phyloP scores from a whole-genome alignment of 1,140 invertebrate genomes.

The Phymorhynchus buccinoides region DNA sequence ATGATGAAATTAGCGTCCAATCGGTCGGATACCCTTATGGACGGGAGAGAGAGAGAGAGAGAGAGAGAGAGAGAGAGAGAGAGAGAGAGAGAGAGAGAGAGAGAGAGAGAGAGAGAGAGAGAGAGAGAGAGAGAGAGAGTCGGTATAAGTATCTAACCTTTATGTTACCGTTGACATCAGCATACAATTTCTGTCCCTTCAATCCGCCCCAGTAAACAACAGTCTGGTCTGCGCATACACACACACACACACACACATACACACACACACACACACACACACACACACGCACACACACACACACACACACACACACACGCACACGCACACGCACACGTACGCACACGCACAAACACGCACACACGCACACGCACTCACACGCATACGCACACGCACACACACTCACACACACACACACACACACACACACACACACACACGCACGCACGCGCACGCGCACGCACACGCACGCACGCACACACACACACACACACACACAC shows the following conservation, averaged over 20 bases:
- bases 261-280: slow-evolving; percentile 10
- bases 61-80: too few species aligned
- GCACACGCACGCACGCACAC: not conserved
- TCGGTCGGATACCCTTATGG: too few species aligned
- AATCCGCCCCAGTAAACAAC: not conserved
- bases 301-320: not conserved
- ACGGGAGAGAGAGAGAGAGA: too few species aligned
- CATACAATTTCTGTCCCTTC: not conserved
- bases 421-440: not conserved
- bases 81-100: too few species aligned
- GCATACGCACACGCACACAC: not conserved
- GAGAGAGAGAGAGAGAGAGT: too few species aligned
- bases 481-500: slow-evolving; percentile 10
- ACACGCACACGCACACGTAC: not conserved
- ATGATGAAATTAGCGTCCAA: too few species aligned
- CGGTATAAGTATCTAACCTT: too few species aligned
- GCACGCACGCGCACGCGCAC: not conserved
- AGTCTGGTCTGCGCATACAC: not conserved
- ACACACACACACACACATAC: not conserved
- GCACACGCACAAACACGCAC: too few species aligned
- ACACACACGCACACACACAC: not conserved
- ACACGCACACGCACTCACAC: not conserved
- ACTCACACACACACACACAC: not conserved
- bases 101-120: too few species aligned
- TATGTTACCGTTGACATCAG: not conserved